Evolutionary conservation across 2,113 vertebrate species (phyloP), one percentile per base, ranked within the genome.

Genomic region (Trichechus manatus): DNA sequence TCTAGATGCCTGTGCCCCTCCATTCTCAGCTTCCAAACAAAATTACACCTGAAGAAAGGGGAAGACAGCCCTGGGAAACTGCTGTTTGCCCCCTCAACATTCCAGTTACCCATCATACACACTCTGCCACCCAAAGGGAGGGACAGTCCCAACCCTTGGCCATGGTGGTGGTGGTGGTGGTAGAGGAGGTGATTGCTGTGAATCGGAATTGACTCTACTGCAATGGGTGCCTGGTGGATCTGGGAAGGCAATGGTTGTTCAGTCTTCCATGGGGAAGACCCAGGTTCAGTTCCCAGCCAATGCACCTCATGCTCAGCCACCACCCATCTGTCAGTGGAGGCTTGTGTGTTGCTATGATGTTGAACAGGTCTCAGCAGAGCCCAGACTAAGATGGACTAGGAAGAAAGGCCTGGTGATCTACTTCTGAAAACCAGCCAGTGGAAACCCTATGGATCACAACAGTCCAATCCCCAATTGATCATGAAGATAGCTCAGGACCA

Each of bases 121-220:
- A 1, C 25, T 0, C 4, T 10, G 47, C 31, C 22, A 1, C 27
- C 23, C 25, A 19, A 13, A 33, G 25, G 19, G 59, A 72, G 50
- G 27, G 44, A 22, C 4, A 1, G 15, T 27, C n/a, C 66, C 17
- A 42, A 2, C 11, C 11, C 0, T 0, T 23, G 33, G 53, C 27
- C 23, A 4, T 0, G 4, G 85, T 0, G 10, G 33, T 8, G 17
- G 15, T 14, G 72, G 11, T 1, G 0, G 2, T 19, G 33, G 14
- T 1, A 0, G 59, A 36, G 53, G 42, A 10, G n/a, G 33, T 17
- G 5, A 20, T 17, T 0, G 29, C 59, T 0, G 22, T 39, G 22
- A 56, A 11, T 17, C 14, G 4, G 14, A 56, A 56, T 33, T 22
- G 66, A 39, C 0, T 1, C 14, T 9, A 56, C 53, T 13, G 53